Base-by-base conservation (phyloP, 2,797 vertebrate genomes). In the Ctenochaetus hawaiiensis region DNA sequence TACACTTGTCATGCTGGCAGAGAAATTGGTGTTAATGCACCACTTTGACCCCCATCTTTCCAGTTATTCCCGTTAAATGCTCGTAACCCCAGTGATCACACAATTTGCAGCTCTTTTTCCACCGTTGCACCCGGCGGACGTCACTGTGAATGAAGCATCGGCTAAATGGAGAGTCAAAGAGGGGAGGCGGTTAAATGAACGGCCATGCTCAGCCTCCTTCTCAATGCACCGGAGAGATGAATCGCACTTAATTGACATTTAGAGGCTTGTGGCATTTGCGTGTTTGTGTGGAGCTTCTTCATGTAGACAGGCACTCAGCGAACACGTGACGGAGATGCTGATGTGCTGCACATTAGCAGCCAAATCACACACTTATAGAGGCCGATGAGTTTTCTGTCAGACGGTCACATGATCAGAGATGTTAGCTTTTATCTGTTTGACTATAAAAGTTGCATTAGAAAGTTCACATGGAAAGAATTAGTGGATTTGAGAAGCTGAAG, bases 241-340 rank as follows among this genome's bases (percentile, higher is more conserved):
- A 91, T 90, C 88, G 85, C 79, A 66, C 56, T 71, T 92, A 92
- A 92, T 91, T 91, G 92, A 90, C 92, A 91, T 93, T 92, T 90
- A 83, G 86, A 91, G 72, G 88, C 87, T 89, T 53, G 83, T 92
- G 89, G 91, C 90, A 91, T 91, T 93, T 90, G 86, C 75, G 77
- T 84, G 88, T 90, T 86, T 83, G 70, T 72, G 87, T 51, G 68
- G 72, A 60, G 81, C 84, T 54, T 78, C 57, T 44, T 77, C 13
- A 22, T 49, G 84, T 75, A 62, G 75, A 75, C 48, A 10, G 65
- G 52, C 79, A 47, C 30, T 66, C 67, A 66, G 82, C 30, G 23
- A 17, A 9, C 71, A 77, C 39, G 75, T 68, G 72, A 72, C 59
- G 71, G 63, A 84, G 67, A 67, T 72, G 84, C 82, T 85, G 78